These are phyloP conservation scores for Tolmerus cingulatus DNA, from an alignment of 2,888 invertebrate genomes.

Conservation along the genomic window DNA sequence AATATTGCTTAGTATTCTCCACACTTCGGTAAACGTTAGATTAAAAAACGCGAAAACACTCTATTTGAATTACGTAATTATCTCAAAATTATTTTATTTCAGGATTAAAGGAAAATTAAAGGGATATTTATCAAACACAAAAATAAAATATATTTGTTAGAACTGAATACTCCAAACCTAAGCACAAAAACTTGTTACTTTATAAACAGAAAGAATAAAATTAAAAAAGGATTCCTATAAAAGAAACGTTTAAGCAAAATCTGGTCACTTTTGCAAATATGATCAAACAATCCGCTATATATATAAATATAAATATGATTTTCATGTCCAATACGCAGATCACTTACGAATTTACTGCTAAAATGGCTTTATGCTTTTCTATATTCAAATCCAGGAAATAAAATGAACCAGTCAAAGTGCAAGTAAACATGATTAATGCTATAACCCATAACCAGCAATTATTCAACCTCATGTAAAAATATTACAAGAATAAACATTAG, in stretches of 20 bases:
- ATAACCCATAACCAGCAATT: slow-evolving; percentile 38
- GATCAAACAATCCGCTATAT: slow-evolving; percentile 25
- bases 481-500: background rate
- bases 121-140: background rate
- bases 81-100: background rate
- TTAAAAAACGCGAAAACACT: background rate
- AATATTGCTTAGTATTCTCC: background rate
- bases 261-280: slow-evolving; percentile 27
- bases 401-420: slow-evolving; percentile 35
- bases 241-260: slow-evolving; percentile 23
- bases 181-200: background rate
- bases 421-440: slow-evolving; percentile 27
- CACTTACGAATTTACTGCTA: slow-evolving; percentile 33
- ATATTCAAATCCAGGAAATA: slow-evolving; percentile 32
- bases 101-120: background rate
- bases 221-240: background rate
- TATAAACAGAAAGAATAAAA: background rate
- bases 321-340: slow-evolving; percentile 23
- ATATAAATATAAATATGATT: background rate
- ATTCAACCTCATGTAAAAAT: slow-evolving; percentile 28
- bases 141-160: background rate
- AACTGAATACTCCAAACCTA: slow-evolving; percentile 1
- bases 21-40: background rate
- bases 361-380: slow-evolving; percentile 26
- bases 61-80: background rate